These are phyloP conservation scores for Agrotis exclamationis DNA, from an alignment of 2,888 invertebrate species.

Conservation along the genomic window DNA sequence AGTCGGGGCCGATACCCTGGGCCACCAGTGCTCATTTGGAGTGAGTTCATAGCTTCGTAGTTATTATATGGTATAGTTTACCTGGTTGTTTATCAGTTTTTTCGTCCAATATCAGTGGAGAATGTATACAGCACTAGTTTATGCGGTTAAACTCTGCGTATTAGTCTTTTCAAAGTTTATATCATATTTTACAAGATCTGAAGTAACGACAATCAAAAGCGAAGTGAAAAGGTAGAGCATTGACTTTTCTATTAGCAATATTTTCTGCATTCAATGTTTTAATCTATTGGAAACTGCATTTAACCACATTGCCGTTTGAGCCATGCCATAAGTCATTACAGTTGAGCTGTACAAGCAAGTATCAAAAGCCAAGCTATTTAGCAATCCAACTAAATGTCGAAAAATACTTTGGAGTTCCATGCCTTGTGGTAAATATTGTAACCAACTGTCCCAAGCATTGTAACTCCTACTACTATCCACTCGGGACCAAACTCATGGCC, in stretches of 20 bases:
- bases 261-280: background rate
- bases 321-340: no score
- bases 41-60: background rate
- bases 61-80: no score
- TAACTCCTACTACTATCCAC: conserved; percentile 18
- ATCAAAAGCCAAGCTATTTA: background rate
- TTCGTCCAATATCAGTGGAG: background rate
- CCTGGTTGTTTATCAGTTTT: no score
- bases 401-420: background rate
- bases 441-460: background rate
- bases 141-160: no score
- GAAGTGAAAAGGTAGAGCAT: background rate
- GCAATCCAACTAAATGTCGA: background rate
- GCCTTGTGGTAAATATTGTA: background rate
- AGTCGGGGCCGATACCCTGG: no score
- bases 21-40: no score
- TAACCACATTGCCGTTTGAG: no score
- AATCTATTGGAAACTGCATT: background rate
- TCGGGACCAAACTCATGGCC: conserved; percentile 45
- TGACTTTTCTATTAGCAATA: background rate
- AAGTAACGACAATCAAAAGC: no score
- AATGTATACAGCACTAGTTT: no score
- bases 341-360: background rate
- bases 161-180: no score
- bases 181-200: no score